phyloP scores from a whole-genome alignment of 2,797 vertebrate species.

The Parauchenoglanis ngamensis region DNA sequence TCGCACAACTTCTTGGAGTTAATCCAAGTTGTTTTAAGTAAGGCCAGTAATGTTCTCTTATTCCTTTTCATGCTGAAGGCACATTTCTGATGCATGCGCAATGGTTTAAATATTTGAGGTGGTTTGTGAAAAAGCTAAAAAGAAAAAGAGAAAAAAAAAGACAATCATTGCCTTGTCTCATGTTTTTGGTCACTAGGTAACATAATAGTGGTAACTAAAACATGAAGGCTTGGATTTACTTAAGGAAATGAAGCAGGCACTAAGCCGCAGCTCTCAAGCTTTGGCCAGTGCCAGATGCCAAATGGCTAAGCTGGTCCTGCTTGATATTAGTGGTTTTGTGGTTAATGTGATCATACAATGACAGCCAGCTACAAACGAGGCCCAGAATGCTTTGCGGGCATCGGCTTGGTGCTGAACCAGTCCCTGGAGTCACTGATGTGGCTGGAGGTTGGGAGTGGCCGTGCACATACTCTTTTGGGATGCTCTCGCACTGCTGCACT shows the following conservation, averaged over 20 bases:
- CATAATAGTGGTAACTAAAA: constrained; percentile 44
- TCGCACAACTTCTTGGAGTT: constrained; percentile 26
- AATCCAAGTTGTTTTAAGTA: constrained; percentile 28
- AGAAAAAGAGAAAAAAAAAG: constrained; percentile 17
- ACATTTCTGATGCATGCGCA: constrained; percentile 31
- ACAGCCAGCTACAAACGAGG: constrained; percentile 27
- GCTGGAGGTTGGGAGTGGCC: constrained; percentile 40
- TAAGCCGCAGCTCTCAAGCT: constrained; percentile 6
- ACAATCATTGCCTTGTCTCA: constrained; percentile 21
- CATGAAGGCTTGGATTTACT: constrained; percentile 42
- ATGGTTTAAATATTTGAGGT: constrained; percentile 36
- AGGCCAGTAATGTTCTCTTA: constrained; percentile 17
- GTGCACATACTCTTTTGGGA: constrained; percentile 1
- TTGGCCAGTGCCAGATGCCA: not conserved
- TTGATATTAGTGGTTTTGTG: constrained; percentile 15
- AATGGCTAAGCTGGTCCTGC: constrained; percentile 3
- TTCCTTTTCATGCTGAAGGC: constrained; percentile 23
- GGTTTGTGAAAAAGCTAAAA: constrained; percentile 26
- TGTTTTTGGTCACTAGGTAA: constrained; percentile 49
- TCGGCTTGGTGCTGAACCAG: not conserved
- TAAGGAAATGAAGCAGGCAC: constrained; percentile 31
- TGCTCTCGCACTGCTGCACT: constrained; percentile 7
- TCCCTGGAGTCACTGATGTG: constrained; percentile 42
- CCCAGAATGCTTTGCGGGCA: not conserved
- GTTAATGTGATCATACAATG: constrained; percentile 29